Evolutionary conservation across 2,113 vertebrate genomes (phyloP).

Genomic region (Formicarius rufipectus): DNA sequence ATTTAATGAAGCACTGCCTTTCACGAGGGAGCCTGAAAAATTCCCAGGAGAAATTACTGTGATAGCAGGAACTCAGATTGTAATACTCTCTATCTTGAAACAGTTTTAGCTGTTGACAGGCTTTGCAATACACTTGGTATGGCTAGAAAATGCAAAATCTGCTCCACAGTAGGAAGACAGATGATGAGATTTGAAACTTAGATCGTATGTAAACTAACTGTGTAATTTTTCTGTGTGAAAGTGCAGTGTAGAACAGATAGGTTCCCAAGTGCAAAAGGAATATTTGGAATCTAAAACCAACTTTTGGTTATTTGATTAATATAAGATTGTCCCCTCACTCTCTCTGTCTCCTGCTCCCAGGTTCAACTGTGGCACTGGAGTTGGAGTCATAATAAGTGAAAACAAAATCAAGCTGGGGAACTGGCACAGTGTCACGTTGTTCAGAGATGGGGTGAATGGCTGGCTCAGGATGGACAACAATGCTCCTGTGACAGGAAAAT

Average conservation of each 20-base stretch:
- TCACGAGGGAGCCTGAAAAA: not conserved
- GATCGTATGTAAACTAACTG: not conserved
- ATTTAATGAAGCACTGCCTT: not conserved
- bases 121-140: not conserved
- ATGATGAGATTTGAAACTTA: not conserved
- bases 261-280: not conserved
- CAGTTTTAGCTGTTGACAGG: not conserved
- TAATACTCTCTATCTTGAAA: not conserved
- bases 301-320: not conserved
- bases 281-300: not conserved
- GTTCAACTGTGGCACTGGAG: slow-evolving; percentile 94
- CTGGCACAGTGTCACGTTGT: slow-evolving; percentile 85
- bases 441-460: slow-evolving; percentile 86
- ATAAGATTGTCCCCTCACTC: not conserved
- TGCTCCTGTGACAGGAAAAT: slow-evolving; percentile 83
- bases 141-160: not conserved
- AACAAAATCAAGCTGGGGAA: slow-evolving; percentile 81
- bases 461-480: slow-evolving; percentile 87
- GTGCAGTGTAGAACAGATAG: not conserved
- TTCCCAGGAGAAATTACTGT: slow-evolving; percentile 10
- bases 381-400: slow-evolving; percentile 83
- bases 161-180: not conserved
- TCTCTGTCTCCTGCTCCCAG: slow-evolving; percentile 59
- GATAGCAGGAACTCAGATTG: not conserved
- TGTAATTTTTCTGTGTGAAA: not conserved